These are phyloP conservation scores for Idris sp. DNA, from an alignment of 1,140 invertebrate species.

Conservation along the genomic window DNA sequence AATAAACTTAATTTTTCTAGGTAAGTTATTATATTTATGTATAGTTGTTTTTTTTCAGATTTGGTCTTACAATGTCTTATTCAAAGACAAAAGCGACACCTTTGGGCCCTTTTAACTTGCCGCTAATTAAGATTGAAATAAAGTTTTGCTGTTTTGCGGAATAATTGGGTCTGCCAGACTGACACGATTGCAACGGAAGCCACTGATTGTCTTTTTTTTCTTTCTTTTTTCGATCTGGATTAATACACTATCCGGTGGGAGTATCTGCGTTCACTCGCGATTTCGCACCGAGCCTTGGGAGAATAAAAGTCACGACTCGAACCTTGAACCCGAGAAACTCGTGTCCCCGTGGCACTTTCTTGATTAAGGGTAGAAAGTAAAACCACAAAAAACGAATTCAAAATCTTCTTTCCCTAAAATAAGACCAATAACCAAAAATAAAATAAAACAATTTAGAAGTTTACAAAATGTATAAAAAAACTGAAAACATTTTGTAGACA, in stretches of 20 bases:
- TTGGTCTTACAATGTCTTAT: too few relatives aligned
- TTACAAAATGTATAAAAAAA: too few relatives aligned
- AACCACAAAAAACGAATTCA: too few relatives aligned
- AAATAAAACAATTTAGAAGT: too few relatives aligned
- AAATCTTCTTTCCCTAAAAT: too few relatives aligned
- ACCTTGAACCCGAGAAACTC: constrained; percentile 64
- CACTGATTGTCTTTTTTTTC: constrained; percentile 47
- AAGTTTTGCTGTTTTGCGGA: constrained; percentile 49
- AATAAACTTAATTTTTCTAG: too few relatives aligned
- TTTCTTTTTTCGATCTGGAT: constrained; percentile 56
- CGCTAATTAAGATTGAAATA: constrained; percentile 56
- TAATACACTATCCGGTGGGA: constrained; percentile 65
- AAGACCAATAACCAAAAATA: too few relatives aligned
- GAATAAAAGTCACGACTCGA: constrained; percentile 55
- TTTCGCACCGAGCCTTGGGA: constrained; percentile 58
- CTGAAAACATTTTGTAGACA: constrained; percentile 18
- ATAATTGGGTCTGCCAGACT: constrained; percentile 61
- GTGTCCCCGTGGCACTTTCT: too few relatives aligned
- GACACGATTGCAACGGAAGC: constrained; percentile 52
- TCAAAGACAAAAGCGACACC: constrained; percentile 46
- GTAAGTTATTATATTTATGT: too few relatives aligned
- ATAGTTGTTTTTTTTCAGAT: too few relatives aligned
- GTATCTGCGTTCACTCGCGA: constrained; percentile 62
- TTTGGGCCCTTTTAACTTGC: constrained; percentile 57
- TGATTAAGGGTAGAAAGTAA: too few relatives aligned